Evolutionary conservation across 1,140 invertebrate species (phyloP).

Genomic region (Diachasma alloeum): DNA sequence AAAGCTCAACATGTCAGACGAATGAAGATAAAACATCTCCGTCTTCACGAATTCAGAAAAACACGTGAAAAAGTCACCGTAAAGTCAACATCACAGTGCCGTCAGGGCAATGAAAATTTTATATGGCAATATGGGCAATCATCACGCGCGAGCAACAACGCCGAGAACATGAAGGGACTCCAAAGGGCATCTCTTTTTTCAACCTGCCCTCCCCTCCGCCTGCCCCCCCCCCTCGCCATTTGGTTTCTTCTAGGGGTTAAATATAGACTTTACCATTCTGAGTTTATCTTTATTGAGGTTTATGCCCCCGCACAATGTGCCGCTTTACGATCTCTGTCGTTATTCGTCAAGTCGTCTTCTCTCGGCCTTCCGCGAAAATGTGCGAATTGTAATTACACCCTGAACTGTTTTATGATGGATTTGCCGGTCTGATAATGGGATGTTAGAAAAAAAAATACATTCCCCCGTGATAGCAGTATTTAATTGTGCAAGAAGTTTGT

Average conservation of each 20-base stretch:
- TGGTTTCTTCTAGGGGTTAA: slow-evolving; percentile 35
- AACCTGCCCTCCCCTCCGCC: neutral
- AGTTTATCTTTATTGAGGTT: slow-evolving; percentile 56
- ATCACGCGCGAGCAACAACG: slow-evolving; percentile 28
- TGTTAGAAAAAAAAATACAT: neutral
- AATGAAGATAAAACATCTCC: neutral
- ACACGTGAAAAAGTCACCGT: neutral
- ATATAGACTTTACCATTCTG: slow-evolving; percentile 48
- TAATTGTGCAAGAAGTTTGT: no score
- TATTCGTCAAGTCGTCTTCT: neutral
- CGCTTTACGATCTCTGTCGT: slow-evolving; percentile 33
- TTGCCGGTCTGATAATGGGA: neutral
- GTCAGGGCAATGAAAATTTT: neutral
- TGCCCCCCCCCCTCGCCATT: neutral
- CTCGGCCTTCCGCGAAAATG: neutral
- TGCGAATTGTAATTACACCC: neutral
- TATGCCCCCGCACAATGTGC: slow-evolving; percentile 30
- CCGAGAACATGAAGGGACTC: slow-evolving; percentile 13
- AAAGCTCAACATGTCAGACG: neutral
- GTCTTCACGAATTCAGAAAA: neutral
- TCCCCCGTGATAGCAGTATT: no score
- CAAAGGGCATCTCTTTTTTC: neutral
- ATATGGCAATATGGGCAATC: neutral
- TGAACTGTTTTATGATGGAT: neutral
- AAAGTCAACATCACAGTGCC: neutral